Base-by-base conservation (phyloP, 2,888 invertebrate species). In the Oligia strigilis region DNA sequence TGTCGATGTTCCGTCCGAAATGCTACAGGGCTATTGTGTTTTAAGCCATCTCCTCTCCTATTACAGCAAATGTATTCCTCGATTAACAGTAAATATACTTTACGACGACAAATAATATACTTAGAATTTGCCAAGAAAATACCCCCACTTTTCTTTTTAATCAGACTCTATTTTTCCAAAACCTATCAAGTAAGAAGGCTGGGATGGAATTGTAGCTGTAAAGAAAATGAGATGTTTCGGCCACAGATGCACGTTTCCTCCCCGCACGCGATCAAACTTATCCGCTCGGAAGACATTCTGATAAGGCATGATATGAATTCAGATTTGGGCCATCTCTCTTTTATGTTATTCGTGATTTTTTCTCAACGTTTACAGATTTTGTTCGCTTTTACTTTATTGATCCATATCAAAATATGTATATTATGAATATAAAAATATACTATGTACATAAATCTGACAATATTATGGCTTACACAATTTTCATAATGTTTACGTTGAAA, bases 1-100 rank as follows among this genome's bases (percentile, higher is more conserved):
- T 93, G 93, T 94, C 94, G 93, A 94, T 94, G 95, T 94, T 96
- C 90, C 94, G 94, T 93, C 95, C 93, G 92, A 95, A 95, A 95
- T 92, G 90, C 90, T 93, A 91, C 92, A 86, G 87, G 84, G 90
- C 93, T 89, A 93, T 93, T 95, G 93, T 94, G 92, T 92, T 95
- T 93, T 91, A 93, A 95, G 89, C 91, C 91, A 92, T 93, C 92
- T 93, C 89, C 87, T 90, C 88, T 90, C 85, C 84, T 90, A 88
- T 90, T 90, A 90, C 87, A 85, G 87, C 84, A 88, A 90, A 89
- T 87, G 85, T 86, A 88, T 87, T 89, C 82, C 81, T 85, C 90
- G 85, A 89, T 88, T 87, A 89, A 87, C 89, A 85, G 82, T 86
- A 87, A 87, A 90, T 88, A 88, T 87, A 85, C 78, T 89, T 89